Base-by-base conservation (phyloP, 2,888 invertebrate genomes). In the Eilema sororculum region DNA sequence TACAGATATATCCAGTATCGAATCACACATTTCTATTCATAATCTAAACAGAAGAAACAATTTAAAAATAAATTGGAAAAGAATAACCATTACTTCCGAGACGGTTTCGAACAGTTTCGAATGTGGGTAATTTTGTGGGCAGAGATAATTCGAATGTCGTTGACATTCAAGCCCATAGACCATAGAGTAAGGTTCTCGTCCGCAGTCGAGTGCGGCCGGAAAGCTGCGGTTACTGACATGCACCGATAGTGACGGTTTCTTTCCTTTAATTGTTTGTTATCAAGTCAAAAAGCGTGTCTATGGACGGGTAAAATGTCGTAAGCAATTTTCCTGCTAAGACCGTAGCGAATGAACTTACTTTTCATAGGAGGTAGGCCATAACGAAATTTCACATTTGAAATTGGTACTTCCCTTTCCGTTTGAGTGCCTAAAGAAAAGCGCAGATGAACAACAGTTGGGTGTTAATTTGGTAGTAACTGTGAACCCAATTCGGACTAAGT, bases 181-280 rank as follows among this genome's bases (percentile, higher is more conserved):
- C 67, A 67, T 69, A 70, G 67, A 52, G 65, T 30, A 72, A 68
- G 63, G 68, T 68, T 68, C 65, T 66, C 24, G 24, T 41, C 68
- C n/a, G 65, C 63, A 74, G 68, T 70, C 66, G 75, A 78, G 30
- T 73, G 74, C 62, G 64, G 64, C 72, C 71, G 73, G 75, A 75
- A 82, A 77, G 68, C 74, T 76, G 73, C 72, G 65, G 73, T 73
- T 76, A 72, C 68, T 70, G 77, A 69, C 58, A 82, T 76, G 82
- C 80, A 68, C 70, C 69, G 63, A 67, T 78, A 71, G 68, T 41
- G 66, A 66, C 63, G 73, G 58, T 75, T 82, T 81, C 78, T 74
- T 82, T 77, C 78, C 79, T 81, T 77, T 78, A 79, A 80, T 78
- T 76, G 78, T 79, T 79, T 69, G 73, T 73, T 72, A 77, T 76